Conservation (phyloP, 2,888 invertebrate species). For the Xestia ashworthii region DNA sequence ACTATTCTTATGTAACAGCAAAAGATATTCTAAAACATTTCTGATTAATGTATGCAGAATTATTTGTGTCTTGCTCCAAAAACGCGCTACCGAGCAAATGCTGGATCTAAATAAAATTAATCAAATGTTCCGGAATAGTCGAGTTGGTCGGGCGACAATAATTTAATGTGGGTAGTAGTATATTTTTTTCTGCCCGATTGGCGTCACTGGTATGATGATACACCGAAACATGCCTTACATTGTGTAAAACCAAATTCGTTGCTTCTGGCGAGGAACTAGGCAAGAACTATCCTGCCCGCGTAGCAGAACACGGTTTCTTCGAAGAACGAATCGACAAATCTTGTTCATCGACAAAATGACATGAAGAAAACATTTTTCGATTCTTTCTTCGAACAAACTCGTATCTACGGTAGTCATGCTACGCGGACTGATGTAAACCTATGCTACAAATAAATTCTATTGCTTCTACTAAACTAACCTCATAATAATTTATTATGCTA, state of each 20-base stretch:
- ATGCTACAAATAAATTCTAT: background rate
- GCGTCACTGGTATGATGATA: slow-evolving; percentile 60
- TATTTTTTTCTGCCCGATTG: slow-evolving; percentile 62
- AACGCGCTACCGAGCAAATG: slow-evolving; percentile 29
- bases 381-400: too few species aligned
- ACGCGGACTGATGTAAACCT: background rate
- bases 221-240: background rate
- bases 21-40: slow-evolving; percentile 48
- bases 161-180: slow-evolving; percentile 62
- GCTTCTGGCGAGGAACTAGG: slow-evolving; percentile 9
- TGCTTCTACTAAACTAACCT: background rate
- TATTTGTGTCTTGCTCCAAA: slow-evolving; percentile 40
- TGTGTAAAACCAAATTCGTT: slow-evolving; percentile 6
- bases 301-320: too few species aligned
- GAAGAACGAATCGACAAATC: too few species aligned
- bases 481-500: background rate
- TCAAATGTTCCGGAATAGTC: slow-evolving; percentile 65
- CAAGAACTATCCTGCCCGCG: background rate
- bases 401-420: too few species aligned
- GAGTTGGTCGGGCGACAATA: slow-evolving; percentile 56
- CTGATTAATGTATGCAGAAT: slow-evolving; percentile 38
- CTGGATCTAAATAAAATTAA: slow-evolving; percentile 62
- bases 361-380: too few species aligned
- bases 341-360: too few species aligned
- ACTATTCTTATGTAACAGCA: slow-evolving; percentile 46